Percentiles rank a stretch among this genome's conserved stretches.
phyloP scores from a whole-genome alignment of 2,888 invertebrate genomes.

The Cephonodes hylas region DNA sequence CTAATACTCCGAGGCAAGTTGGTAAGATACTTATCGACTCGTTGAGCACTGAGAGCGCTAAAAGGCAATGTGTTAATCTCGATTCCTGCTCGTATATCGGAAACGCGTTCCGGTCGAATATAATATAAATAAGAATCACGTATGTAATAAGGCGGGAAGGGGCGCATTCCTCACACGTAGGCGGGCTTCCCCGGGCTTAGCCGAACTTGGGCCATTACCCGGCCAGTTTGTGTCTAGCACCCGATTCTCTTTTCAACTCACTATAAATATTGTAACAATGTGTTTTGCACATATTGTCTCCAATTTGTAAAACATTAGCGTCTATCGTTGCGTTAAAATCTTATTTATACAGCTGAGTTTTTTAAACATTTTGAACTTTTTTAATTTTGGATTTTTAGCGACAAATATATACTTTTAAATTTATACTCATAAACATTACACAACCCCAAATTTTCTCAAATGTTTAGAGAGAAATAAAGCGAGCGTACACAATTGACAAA shows the following conservation, averaged over 20 bases:
- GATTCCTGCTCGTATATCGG: slow-evolving; percentile 53
- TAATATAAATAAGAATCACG: slow-evolving; percentile 81
- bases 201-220: slow-evolving; percentile 72
- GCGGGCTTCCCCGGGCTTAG: slow-evolving; percentile 66
- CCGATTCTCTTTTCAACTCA: slow-evolving; percentile 37
- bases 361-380: background rate
- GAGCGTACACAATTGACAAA: background rate
- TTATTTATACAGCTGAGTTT: background rate
- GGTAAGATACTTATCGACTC: slow-evolving; percentile 58
- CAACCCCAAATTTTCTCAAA: background rate
- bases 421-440: background rate
- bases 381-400: background rate
- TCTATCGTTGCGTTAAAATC: background rate
- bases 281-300: background rate
- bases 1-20: slow-evolving; percentile 28
- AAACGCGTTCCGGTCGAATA: slow-evolving; percentile 54
- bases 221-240: slow-evolving; percentile 44
- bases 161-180: slow-evolving; percentile 75
- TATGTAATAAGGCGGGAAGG: slow-evolving; percentile 72
- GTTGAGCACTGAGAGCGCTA: slow-evolving; percentile 56
- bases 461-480: background rate
- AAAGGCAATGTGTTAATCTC: slow-evolving; percentile 69
- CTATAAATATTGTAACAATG: slow-evolving; percentile 21
- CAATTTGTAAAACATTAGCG: background rate
- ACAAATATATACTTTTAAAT: background rate